Base-by-base conservation (phyloP, 23 tunicate species). In the Oikopleura vanhoeffeni region DNA sequence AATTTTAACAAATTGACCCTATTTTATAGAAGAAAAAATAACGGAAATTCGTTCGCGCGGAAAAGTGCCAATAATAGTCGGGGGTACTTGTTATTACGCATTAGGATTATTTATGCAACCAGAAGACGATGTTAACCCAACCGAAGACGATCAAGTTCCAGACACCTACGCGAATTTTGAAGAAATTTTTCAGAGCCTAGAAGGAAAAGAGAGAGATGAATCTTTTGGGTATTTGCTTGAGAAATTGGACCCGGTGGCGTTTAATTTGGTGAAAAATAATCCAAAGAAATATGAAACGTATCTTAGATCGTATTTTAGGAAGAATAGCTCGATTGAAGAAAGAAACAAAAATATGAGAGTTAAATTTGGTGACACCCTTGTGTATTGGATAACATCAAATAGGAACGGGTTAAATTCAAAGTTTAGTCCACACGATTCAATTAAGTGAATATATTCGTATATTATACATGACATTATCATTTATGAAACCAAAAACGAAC, bases 81-180 rank as follows among this genome's bases (percentile, higher is more conserved):
- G 98, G 40, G 98, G 98, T 0, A 90, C 98, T 0, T 86, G 85
- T 33, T 93, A 93, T 83, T 93, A 93, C 84, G 60, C 60, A 18
- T 49, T 49, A 49, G n/a, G n/a, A n/a, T n/a, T n/a, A n/a, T n/a
- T n/a, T n/a, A n/a, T n/a, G n/a, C n/a, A n/a, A n/a, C n/a, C n/a
- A n/a, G n/a, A n/a, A n/a, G n/a, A n/a, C n/a, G n/a, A n/a, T n/a
- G n/a, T n/a, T n/a, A n/a, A n/a, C n/a, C n/a, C n/a, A n/a, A 49
- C 60, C 60, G 18, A 49, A 49, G 18, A 49, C 60, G 60, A 49
- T 8, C 18, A 49, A 18, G 18, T 49, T 8, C 8, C 18, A 18
- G 60, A 49, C 60, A n/a, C n/a, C n/a, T n/a, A n/a, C n/a, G n/a
- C n/a, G n/a, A n/a, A n/a, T n/a, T n/a, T n/a, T n/a, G n/a, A n/a